Percentiles rank a stretch among this genome's conserved stretches.
phyloP scores from a whole-genome alignment of 2,113 vertebrate species.

The Eonycteris spelaea region DNA sequence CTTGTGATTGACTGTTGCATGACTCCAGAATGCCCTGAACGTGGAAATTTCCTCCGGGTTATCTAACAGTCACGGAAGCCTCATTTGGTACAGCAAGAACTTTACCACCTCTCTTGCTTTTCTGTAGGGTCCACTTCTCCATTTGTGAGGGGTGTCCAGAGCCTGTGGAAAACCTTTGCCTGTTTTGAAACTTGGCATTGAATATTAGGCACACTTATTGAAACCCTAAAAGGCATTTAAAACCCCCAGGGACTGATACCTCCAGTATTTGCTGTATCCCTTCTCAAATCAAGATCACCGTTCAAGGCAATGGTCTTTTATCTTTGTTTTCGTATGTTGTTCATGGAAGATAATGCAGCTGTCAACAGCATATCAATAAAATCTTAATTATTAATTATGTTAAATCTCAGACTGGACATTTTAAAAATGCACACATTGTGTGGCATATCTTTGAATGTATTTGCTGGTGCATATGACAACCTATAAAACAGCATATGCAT shows the following conservation, averaged over 20 bases:
- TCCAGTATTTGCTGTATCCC: neutral
- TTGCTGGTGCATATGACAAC: neutral
- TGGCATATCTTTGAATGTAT: neutral
- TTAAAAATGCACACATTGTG: neutral
- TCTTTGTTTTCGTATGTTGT: neutral
- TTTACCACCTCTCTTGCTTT: neutral
- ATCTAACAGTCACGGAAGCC: neutral
- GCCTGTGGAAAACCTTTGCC: neutral
- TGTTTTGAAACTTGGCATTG: constrained; percentile 12
- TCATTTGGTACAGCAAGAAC: neutral
- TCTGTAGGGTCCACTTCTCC: neutral
- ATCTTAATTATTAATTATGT: neutral
- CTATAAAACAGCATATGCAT: neutral
- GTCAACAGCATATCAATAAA: neutral
- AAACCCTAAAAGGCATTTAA: neutral
- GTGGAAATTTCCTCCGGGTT: neutral
- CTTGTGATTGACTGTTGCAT: neutral
- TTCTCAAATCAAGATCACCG: neutral
- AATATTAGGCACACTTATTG: neutral
- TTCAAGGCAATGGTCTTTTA: neutral
- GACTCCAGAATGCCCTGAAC: neutral
- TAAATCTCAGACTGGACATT: neutral
- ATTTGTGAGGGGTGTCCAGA: neutral
- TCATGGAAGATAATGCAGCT: neutral
- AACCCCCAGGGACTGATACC: neutral